Evolutionary conservation across 2,113 vertebrate genomes (phyloP).

Genomic region (Cardinalis cardinalis): DNA sequence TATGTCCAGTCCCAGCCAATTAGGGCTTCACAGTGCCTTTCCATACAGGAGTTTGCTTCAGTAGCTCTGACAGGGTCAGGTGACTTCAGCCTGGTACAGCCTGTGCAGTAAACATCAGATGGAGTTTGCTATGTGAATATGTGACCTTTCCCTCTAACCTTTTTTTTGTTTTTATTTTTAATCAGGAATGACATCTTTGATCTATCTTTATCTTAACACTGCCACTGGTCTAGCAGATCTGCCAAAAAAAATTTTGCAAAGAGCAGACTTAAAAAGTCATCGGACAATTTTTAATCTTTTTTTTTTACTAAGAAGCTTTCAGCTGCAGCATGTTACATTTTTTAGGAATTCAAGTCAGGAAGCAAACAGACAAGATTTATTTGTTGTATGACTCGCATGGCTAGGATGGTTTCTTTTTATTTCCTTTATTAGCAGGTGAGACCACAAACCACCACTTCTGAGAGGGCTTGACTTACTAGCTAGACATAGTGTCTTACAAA

Average conservation of each 20-base stretch:
- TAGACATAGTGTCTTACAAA: background rate
- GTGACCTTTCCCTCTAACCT: background rate
- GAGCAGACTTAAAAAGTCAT: constrained; percentile 2
- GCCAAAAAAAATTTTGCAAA: background rate
- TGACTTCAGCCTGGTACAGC: background rate
- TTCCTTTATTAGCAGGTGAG: background rate
- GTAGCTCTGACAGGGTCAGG: constrained; percentile 2
- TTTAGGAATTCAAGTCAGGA: background rate
- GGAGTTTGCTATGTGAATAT: background rate
- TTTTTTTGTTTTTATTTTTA: background rate
- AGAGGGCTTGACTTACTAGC: background rate
- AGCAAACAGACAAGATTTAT: background rate
- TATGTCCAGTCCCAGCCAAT: background rate
- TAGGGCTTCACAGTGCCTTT: background rate
- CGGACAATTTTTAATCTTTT: background rate
- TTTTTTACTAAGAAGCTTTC: background rate
- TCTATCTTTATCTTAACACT: background rate
- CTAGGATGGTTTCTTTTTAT: background rate
- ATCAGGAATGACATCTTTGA: background rate
- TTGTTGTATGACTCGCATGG: rapidly evolving
- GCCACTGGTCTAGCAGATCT: background rate
- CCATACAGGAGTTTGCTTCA: background rate
- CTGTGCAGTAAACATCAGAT: background rate
- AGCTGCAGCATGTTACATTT: background rate
- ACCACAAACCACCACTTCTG: background rate